These are phyloP conservation scores for Venustoraphidia nigricollis DNA, from an alignment of 2,888 invertebrate species.

Conservation along the genomic window DNA sequence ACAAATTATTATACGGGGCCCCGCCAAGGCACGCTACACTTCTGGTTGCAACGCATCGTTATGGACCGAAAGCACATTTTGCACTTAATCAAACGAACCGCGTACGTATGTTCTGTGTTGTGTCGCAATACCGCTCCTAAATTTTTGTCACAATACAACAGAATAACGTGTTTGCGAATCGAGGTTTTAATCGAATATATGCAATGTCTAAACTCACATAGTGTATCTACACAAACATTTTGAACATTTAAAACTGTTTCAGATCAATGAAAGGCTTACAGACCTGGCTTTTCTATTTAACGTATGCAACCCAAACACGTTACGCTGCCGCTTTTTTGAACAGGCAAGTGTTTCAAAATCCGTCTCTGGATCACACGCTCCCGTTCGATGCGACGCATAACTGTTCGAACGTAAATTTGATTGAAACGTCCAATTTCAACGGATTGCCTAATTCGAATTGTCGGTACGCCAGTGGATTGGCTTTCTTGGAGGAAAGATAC, in stretches of 20 bases:
- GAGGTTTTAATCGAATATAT: too few relatives aligned
- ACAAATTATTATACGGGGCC: too few relatives aligned
- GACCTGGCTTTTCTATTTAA: constrained; percentile 67
- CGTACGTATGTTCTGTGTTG: too few relatives aligned
- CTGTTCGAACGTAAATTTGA: constrained; percentile 36
- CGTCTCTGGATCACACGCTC: constrained; percentile 30
- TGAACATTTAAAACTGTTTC: constrained; percentile 13
- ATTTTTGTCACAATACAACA: too few relatives aligned
- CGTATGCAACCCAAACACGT: constrained; percentile 62
- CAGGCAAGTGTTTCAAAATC: constrained; percentile 47
- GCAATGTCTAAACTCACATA: too few relatives aligned
- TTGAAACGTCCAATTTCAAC: constrained; percentile 34
- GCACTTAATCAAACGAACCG: too few relatives aligned
- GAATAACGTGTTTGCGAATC: too few relatives aligned
- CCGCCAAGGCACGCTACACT: too few relatives aligned
- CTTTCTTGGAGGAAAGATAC: constrained; percentile 57
- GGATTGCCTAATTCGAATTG: constrained; percentile 38
- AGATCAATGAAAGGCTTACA: constrained; percentile 66
- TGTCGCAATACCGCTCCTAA: too few relatives aligned
- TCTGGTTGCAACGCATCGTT: too few relatives aligned
- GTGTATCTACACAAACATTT: too few relatives aligned
- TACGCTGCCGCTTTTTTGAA: constrained; percentile 66
- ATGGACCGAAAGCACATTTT: too few relatives aligned
- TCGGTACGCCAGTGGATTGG: constrained; percentile 52
- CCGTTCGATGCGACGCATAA: constrained; percentile 34